These are phyloP conservation scores for Aleiodes alternator DNA, from an alignment of 2,888 invertebrate species.

Conservation along the genomic window DNA sequence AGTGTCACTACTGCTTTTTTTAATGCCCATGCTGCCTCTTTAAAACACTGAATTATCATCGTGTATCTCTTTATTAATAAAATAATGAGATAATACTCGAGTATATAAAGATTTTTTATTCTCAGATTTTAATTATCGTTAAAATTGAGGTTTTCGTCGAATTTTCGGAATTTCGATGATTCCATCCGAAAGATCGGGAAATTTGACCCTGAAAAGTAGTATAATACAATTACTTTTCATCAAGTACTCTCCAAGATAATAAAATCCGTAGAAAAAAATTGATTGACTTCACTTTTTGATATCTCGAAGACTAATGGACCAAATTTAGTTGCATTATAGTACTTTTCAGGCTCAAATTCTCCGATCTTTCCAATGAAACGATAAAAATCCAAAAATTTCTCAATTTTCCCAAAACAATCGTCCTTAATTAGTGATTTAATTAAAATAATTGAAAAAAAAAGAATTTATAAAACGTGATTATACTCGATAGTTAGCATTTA, in stretches of 20 bases:
- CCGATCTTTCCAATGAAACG: background rate
- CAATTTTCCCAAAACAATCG: too few relatives aligned
- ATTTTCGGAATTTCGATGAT: too few relatives aligned
- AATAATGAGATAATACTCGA: background rate
- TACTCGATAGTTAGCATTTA: background rate
- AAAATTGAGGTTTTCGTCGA: too few relatives aligned
- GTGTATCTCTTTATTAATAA: slow-evolving; percentile 24
- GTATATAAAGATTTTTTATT: slow-evolving; percentile 1
- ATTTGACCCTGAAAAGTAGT: too few relatives aligned
- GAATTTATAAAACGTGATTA: background rate
- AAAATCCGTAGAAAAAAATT: too few relatives aligned
- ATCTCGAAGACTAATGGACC: too few relatives aligned
- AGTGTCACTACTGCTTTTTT: slow-evolving; percentile 10
- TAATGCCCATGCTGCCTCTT: background rate
- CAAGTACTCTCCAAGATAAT: too few relatives aligned
- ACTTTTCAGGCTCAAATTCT: background rate
- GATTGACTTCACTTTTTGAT: too few relatives aligned
- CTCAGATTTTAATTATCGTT: background rate
- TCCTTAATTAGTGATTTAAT: too few relatives aligned
- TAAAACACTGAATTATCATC: slow-evolving; percentile 23
- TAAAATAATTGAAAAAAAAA: background rate
- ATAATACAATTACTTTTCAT: too few relatives aligned
- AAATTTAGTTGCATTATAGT: background rate
- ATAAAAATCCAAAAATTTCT: too few relatives aligned
- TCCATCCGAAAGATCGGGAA: too few relatives aligned